Percentiles rank a stretch among this genome's conserved stretches.
These are phyloP conservation scores for Proteles cristata DNA, from an alignment of 2,113 vertebrate species.

Conservation along the genomic window DNA sequence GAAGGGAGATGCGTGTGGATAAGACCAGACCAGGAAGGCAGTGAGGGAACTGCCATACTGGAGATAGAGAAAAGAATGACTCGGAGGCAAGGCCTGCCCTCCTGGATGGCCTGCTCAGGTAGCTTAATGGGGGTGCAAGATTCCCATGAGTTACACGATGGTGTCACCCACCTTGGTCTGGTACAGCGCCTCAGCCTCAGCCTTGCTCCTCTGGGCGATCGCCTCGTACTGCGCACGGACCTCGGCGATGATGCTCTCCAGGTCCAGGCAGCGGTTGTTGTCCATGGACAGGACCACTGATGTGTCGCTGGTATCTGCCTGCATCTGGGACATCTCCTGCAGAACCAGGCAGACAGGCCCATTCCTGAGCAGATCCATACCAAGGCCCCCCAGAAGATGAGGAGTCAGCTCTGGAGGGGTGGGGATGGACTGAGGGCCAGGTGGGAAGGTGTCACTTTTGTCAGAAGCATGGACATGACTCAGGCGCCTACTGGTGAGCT, in stretches of 20 bases:
- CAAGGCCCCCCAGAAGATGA: neutral
- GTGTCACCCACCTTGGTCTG: constrained; percentile 87
- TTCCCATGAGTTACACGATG: neutral
- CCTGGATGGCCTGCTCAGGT: too few relatives aligned
- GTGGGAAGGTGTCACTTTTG: neutral
- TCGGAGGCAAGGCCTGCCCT: neutral
- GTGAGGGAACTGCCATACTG: too few relatives aligned
- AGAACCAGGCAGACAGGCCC: neutral
- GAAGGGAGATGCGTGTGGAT: neutral
- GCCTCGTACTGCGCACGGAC: constrained; percentile 91
- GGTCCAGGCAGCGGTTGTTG: constrained; percentile 90
- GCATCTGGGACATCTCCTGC: constrained; percentile 91
- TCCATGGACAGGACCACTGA: constrained; percentile 94
- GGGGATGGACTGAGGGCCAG: neutral
- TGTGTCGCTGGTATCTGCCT: constrained; percentile 89
- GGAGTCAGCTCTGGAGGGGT: neutral
- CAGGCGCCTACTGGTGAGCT: neutral
- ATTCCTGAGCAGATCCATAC: neutral
- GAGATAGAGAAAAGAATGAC: neutral
- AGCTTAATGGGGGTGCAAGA: neutral
- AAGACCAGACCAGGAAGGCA: neutral
- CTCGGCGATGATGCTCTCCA: constrained; percentile 91
- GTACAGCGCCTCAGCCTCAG: constrained; percentile 92
- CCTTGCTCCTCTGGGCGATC: constrained; percentile 88
- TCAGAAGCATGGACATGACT: neutral